phyloP scores from a whole-genome alignment of 2,888 invertebrate species.

The Rhorus exstirpatorius region DNA sequence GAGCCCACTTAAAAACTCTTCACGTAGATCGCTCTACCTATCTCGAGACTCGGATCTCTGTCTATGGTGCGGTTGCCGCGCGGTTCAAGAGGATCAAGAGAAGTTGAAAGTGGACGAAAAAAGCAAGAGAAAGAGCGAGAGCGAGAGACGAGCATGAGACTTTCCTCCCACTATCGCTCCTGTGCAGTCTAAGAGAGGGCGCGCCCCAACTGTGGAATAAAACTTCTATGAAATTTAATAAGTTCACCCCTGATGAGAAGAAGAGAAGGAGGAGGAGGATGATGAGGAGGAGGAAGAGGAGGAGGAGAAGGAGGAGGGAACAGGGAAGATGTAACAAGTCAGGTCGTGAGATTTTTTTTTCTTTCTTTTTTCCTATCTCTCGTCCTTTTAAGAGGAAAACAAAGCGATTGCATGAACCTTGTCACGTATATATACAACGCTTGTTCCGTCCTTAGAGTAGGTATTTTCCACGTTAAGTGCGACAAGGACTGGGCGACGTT shows the following conservation, averaged over 20 bases:
- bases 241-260: constrained; percentile 78
- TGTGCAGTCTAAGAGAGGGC: constrained; percentile 27
- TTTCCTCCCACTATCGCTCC: constrained; percentile 29
- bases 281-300: constrained; percentile 1
- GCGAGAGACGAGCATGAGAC: constrained; percentile 10
- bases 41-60: constrained; percentile 81
- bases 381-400: neutral
- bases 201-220: constrained; percentile 79
- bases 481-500: neutral
- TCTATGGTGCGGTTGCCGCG: constrained; percentile 46
- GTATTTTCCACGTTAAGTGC: neutral
- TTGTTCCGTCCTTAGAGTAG: neutral
- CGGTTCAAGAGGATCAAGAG: too few species aligned
- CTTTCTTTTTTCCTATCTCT: neutral
- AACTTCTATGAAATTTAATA: constrained; percentile 85
- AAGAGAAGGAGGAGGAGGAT: constrained; percentile 20
- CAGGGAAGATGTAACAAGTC: constrained; percentile 30
- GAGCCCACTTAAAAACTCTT: constrained; percentile 83
- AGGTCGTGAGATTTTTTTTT: constrained; percentile 61
- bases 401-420: constrained; percentile 7
- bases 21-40: constrained; percentile 81
- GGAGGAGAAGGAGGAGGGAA: too few species aligned
- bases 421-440: neutral
- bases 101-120: too few species aligned
- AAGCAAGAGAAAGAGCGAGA: constrained; percentile 7